These are phyloP conservation scores for Blennius ocellaris DNA, from an alignment of 2,113 vertebrate genomes.

Conservation along the genomic window DNA sequence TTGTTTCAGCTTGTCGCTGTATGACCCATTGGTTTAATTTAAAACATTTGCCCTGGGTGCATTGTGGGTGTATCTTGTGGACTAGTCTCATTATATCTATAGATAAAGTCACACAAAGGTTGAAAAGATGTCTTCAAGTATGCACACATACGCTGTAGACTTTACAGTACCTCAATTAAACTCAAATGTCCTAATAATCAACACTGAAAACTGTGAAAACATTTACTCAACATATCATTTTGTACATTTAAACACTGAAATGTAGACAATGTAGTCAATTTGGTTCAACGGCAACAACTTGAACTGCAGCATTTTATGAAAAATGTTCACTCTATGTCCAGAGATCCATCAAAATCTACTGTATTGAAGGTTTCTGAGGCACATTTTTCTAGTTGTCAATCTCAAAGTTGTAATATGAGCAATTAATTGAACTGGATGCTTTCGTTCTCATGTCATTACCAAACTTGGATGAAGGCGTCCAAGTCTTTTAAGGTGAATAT, in stretches of 20 bases:
- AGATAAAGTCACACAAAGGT: neutral
- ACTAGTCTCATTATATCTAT: neutral
- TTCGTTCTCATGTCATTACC: slow-evolving; percentile 7
- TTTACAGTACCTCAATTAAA: neutral
- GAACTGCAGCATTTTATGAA: neutral
- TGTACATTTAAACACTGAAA: neutral
- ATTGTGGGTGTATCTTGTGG: neutral
- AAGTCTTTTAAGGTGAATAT: slow-evolving; percentile 2
- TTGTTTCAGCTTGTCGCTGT: too few relatives aligned
- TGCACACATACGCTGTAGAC: too few relatives aligned
- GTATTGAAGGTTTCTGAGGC: neutral
- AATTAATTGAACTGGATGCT: slow-evolving; percentile 4
- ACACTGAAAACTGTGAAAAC: neutral
- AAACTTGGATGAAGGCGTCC: slow-evolving; percentile 3
- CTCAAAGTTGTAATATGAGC: neutral
- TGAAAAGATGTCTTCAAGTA: too few relatives aligned
- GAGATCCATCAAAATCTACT: neutral
- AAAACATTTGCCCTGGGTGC: neutral
- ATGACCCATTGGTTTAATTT: slow-evolving; percentile 2
- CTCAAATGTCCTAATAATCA: neutral
- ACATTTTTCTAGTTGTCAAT: neutral
- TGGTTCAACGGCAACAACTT: neutral
- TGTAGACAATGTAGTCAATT: neutral
- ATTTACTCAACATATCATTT: neutral
- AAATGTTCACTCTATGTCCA: neutral